phyloP scores from a whole-genome alignment of 2,888 invertebrate species.

The Cheilosia variabilis region DNA sequence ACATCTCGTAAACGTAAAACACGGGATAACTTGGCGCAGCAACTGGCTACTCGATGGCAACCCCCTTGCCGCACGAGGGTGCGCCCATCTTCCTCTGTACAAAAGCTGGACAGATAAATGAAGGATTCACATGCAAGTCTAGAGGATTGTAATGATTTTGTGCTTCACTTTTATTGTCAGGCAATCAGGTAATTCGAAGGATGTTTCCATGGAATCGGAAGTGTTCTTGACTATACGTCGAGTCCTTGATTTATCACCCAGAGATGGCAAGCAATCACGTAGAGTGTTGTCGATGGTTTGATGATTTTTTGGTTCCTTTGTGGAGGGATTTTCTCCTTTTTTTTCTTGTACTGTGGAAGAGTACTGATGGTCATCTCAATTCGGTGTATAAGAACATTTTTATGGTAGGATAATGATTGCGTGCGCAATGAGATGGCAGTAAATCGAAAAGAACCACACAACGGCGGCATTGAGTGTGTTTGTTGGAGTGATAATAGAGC shows the following conservation, averaged over 20 bases:
- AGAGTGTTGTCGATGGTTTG: constrained; percentile 49
- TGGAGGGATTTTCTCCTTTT: neutral
- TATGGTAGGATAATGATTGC: constrained; percentile 68
- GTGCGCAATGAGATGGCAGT: constrained; percentile 70
- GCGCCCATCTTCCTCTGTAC: constrained; percentile 12
- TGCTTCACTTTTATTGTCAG: constrained; percentile 73
- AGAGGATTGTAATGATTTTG: constrained; percentile 64
- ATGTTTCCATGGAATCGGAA: constrained; percentile 22
- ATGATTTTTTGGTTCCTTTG: constrained; percentile 56
- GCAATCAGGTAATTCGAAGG: constrained; percentile 70
- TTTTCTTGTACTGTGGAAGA: neutral
- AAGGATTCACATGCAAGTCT: constrained; percentile 67
- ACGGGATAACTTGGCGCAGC: constrained; percentile 39
- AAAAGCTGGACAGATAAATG: constrained; percentile 59
- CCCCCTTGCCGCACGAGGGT: constrained; percentile 65
- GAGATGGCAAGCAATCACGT: constrained; percentile 53
- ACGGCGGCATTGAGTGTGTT: constrained; percentile 27
- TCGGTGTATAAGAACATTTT: constrained; percentile 33
- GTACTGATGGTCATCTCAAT: constrained; percentile 62
- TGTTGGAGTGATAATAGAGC: constrained; percentile 57
- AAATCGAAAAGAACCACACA: constrained; percentile 59
- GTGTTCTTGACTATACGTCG: constrained; percentile 42
- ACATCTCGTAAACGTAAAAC: constrained; percentile 77
- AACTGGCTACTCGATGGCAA: constrained; percentile 43
- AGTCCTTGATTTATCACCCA: constrained; percentile 47